Conservation (phyloP, 2,888 invertebrate genomes). For the Diplazon laetatorius region DNA sequence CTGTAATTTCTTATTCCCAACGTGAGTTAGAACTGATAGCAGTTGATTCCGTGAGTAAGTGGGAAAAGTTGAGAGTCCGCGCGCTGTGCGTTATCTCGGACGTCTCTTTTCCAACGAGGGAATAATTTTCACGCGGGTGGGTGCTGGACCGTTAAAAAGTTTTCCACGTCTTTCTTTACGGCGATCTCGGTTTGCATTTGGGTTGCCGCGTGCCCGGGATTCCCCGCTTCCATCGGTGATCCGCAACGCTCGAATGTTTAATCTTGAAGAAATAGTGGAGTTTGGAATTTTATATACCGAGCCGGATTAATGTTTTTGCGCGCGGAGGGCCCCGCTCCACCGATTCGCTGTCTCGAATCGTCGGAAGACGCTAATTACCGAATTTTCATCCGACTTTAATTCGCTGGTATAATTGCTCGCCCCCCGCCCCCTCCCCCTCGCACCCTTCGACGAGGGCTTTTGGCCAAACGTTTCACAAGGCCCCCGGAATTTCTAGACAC, state of each 20-base stretch:
- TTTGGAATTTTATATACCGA: conserved; percentile 45
- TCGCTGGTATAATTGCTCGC: conserved; percentile 81
- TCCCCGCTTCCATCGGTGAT: conserved; percentile 33
- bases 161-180: conserved; percentile 37
- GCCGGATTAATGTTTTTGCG: conserved; percentile 44
- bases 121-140: conserved; percentile 68
- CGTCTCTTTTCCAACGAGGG: conserved; percentile 66
- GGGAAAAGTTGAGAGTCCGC: conserved; percentile 54
- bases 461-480: conserved; percentile 59
- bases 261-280: conserved; percentile 53
- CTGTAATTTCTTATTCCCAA: conserved; percentile 39
- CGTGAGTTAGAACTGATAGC: conserved; percentile 55
- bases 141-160: conserved; percentile 51
- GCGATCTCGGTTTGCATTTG: background rate
- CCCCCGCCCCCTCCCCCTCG: too few species aligned
- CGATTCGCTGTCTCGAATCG: conserved; percentile 67
- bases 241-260: conserved; percentile 52
- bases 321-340: conserved; percentile 64
- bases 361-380: conserved; percentile 81
- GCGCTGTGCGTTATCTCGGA: conserved; percentile 60
- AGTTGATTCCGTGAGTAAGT: conserved; percentile 54
- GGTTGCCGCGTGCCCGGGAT: conserved; percentile 6
- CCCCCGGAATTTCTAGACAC: conserved; percentile 70
- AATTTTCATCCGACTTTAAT: conserved; percentile 82
- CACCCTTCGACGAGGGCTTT: conserved; percentile 74